Evolutionary conservation across 2,113 vertebrate species (phyloP).

Genomic region (Condylura cristata): DNA sequence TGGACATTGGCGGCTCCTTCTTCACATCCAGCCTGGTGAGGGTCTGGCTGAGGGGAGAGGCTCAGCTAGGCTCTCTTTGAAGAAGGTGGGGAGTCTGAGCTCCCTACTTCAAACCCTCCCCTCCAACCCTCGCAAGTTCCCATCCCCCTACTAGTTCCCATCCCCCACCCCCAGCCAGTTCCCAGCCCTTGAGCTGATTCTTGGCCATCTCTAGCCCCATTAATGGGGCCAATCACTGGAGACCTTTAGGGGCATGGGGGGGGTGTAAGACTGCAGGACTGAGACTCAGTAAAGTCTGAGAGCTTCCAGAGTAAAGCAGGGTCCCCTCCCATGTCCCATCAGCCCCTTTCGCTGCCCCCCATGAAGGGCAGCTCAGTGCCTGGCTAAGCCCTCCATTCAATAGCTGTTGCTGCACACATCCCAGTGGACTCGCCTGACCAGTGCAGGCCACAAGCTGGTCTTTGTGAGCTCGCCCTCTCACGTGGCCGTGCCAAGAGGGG

Average conservation of each 20-base stretch:
- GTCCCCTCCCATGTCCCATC: not conserved
- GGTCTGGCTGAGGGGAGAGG: not conserved
- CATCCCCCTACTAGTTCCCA: not conserved
- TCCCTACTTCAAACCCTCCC: not conserved
- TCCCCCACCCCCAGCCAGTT: not conserved
- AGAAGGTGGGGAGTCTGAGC: not conserved
- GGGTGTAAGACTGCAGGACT: not conserved
- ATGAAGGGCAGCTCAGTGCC: not conserved
- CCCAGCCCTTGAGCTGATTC: too few species aligned
- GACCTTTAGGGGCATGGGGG: not conserved
- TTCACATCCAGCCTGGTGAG: not conserved
- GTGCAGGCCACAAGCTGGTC: slow-evolving; percentile 28
- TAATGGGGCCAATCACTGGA: not conserved
- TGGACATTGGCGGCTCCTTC: not conserved
- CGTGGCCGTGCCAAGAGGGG: slow-evolving; percentile 60
- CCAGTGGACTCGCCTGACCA: not conserved
- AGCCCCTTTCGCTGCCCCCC: not conserved
- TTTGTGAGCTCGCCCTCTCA: slow-evolving; percentile 65
- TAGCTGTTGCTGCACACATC: not conserved
- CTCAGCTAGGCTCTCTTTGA: not conserved
- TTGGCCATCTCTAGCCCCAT: not conserved
- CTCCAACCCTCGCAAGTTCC: not conserved
- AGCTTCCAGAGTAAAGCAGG: not conserved
- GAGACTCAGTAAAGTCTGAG: not conserved
- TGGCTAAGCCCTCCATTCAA: not conserved